Base-by-base conservation (phyloP, 2,113 vertebrate genomes). In the Cacatua alba region DNA sequence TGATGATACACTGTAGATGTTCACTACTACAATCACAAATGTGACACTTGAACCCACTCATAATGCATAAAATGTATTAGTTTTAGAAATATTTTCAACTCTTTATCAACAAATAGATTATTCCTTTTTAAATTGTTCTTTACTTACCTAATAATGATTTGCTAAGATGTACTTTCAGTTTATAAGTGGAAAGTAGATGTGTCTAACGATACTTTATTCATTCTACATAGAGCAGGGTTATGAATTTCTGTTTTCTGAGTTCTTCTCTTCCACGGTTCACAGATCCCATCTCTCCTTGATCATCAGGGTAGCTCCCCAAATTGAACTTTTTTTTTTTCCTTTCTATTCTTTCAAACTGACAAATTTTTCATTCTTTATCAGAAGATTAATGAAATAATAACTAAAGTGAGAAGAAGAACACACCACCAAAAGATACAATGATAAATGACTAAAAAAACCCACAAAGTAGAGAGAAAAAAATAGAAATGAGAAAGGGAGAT, bases 371-470 rank as follows among this genome's bases (percentile, higher is more conserved):
- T 96, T 98, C 65, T 92, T 71, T 82, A 87, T 88, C 52, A 82
- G 90, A 90, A 96, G 81, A 96, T 96, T 97, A 97, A 98, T 97
- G 91, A 97, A 98, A 98, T 94, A 96, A 88, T 68, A 80, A 87
- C 52, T 80, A 92, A 76, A 92, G 65, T 79, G 62, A 95, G 95
- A 83, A 94, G 82, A 94, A 96, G 39, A 39, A 39, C 57, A 87
- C 71, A 94, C 25, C 28, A 96, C 63, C 39, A 93, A 97, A 94
- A 84, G 83, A 96, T 72, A 94, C 35, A 86, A 86, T 83, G 90
- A 96, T 80, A 95, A 97, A 97, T 67, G 51, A 91, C 51, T 84
- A 95, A 97, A 97, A 72, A 88, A 94, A 94, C 79, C 93, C 57
- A 83, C 24, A n/a, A 82, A 59, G 48, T 17, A 90, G 51, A 92